Percentiles rank a stretch among this genome's conserved stretches.
Evolutionary conservation across 2,797 vertebrate species (phyloP).

Genomic region (Valencia hispanica): DNA sequence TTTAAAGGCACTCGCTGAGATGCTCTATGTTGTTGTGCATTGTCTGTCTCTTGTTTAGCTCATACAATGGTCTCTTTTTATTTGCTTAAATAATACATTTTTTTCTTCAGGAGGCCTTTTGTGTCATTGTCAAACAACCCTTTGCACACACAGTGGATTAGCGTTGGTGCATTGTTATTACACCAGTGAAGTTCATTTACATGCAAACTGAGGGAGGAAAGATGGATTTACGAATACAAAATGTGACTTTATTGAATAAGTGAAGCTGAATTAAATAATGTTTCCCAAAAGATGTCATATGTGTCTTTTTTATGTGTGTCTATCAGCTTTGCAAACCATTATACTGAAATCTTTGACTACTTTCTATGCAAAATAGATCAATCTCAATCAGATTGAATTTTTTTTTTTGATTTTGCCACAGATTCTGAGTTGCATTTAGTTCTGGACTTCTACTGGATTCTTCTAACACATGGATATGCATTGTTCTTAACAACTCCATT

Average conservation of each 20-base stretch:
- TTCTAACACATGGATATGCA: not conserved
- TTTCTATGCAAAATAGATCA: not conserved
- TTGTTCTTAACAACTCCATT: not conserved
- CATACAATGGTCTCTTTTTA: constrained; percentile 60
- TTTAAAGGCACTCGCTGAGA: constrained; percentile 14
- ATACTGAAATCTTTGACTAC: not conserved
- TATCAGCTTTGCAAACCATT: not conserved
- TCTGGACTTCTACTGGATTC: too few relatives aligned
- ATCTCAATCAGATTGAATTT: not conserved
- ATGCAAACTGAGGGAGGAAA: not conserved
- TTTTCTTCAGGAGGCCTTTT: constrained; percentile 36
- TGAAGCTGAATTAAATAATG: not conserved
- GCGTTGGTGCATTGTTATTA: constrained; percentile 16
- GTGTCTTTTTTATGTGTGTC: too few relatives aligned
- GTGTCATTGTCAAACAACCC: constrained; percentile 29
- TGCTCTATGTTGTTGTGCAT: constrained; percentile 18
- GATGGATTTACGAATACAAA: not conserved
- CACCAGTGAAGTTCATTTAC: constrained; percentile 2
- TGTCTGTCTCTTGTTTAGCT: constrained; percentile 39
- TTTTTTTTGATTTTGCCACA: not conserved
- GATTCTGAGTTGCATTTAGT: not conserved
- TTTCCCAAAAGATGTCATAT: not conserved
- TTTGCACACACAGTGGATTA: constrained; percentile 25
- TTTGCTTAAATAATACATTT: constrained; percentile 48
- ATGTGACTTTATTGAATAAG: not conserved